phyloP scores from a whole-genome alignment of 2,113 vertebrate genomes.

The Brachyistius frenatus region DNA sequence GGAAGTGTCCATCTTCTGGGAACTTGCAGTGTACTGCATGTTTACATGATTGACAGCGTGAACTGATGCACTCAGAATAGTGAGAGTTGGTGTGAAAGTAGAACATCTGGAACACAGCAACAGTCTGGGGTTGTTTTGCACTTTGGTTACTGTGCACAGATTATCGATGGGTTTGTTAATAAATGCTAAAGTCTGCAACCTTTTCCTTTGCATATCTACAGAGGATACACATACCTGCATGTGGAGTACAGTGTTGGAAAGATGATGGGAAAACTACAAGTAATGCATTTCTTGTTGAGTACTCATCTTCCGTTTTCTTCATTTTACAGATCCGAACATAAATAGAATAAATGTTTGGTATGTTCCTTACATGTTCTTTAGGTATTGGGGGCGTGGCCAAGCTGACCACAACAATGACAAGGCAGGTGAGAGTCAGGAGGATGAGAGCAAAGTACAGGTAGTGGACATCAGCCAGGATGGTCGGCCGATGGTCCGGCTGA shows the following conservation, averaged over 20 bases:
- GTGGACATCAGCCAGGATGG: constrained; percentile 89
- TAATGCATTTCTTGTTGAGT: too few relatives aligned
- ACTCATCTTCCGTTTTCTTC: not conserved
- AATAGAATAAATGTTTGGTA: not conserved
- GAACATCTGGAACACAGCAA: too few relatives aligned
- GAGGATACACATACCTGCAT: not conserved
- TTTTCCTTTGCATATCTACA: not conserved
- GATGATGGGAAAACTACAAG: too few relatives aligned
- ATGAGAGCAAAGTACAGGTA: constrained; percentile 96
- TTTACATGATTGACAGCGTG: too few relatives aligned
- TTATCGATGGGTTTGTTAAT: too few relatives aligned
- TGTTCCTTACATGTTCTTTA: constrained; percentile 86
- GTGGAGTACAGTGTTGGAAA: not conserved
- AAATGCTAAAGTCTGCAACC: too few relatives aligned
- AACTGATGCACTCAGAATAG: too few relatives aligned
- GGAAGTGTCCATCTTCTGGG: too few relatives aligned
- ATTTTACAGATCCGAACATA: not conserved
- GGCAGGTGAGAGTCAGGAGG: constrained; percentile 84
- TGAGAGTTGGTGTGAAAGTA: too few relatives aligned
- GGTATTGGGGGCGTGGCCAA: constrained; percentile 88
- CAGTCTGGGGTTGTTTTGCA: too few relatives aligned
- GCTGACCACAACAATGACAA: constrained; percentile 85
- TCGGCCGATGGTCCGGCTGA: constrained; percentile 87
- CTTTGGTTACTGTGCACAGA: too few relatives aligned
- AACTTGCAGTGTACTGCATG: too few relatives aligned